Percentiles rank a stretch among this genome's conserved stretches.
phyloP scores from a whole-genome alignment of 1,140 invertebrate genomes.

The Ruditapes philippinarum region DNA sequence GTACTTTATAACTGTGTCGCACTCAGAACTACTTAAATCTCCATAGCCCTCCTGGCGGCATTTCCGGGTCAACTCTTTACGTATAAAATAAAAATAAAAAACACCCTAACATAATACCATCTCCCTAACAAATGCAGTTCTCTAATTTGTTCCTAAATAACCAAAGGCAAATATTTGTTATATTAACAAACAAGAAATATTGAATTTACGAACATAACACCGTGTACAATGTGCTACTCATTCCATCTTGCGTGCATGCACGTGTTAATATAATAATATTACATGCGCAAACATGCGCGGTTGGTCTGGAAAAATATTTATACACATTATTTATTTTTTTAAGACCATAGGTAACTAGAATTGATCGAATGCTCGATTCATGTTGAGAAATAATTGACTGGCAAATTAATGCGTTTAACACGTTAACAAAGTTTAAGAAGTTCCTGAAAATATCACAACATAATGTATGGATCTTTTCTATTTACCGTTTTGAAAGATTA shows the following conservation, averaged over 20 bases:
- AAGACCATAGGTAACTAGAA: constrained; percentile 8
- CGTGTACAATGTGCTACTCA: neutral
- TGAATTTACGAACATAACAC: neutral
- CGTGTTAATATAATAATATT: neutral
- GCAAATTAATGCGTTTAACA: neutral
- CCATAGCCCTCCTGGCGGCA: too few species aligned
- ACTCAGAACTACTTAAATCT: too few species aligned
- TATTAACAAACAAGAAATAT: constrained; percentile 18
- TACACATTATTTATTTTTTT: constrained; percentile 7
- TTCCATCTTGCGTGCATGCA: neutral
- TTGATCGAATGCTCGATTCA: constrained; percentile 4
- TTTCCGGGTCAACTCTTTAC: too few species aligned
- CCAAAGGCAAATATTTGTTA: neutral
- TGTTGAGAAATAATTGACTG: neutral
- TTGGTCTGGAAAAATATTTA: neutral
- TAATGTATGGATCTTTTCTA: too few species aligned
- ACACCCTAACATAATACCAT: too few species aligned
- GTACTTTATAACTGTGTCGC: too few species aligned
- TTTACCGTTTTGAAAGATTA: too few species aligned
- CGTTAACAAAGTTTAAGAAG: too few species aligned
- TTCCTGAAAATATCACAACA: too few species aligned
- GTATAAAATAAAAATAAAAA: too few species aligned
- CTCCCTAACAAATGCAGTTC: too few species aligned
- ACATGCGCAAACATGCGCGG: neutral
- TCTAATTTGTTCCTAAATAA: too few species aligned